phyloP scores from a whole-genome alignment of 2,888 invertebrate genomes.

The Argyresthia albistria region DNA sequence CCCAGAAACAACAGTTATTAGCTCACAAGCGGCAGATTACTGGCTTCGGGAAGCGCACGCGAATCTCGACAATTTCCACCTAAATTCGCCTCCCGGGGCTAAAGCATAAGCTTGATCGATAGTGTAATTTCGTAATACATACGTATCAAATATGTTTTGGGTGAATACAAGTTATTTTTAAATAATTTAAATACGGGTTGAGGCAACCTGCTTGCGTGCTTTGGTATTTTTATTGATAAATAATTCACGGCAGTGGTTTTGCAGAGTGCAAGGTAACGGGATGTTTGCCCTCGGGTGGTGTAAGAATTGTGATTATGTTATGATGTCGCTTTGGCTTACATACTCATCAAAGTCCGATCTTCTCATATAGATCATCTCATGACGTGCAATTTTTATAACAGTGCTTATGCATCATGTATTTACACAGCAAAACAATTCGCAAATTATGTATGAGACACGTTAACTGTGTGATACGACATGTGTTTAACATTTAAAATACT shows the following conservation, averaged over 20 bases:
- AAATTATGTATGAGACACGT: no score
- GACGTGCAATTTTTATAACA: no score
- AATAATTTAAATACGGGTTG: background rate
- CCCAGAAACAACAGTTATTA: conserved; percentile 27
- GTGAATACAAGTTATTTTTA: background rate
- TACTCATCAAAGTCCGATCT: no score
- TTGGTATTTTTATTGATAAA: no score
- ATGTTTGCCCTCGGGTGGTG: no score
- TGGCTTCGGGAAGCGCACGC: conserved; percentile 48
- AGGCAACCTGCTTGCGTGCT: no score
- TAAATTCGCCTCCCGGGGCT: conserved; percentile 61
- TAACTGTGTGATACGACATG: no score
- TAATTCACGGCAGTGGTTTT: no score
- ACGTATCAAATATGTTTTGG: conserved; percentile 31
- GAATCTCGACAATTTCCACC: conserved; percentile 56
- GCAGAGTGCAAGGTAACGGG: no score
- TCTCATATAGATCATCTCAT: no score
- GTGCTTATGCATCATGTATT: conserved; percentile 12
- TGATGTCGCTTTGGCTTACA: conserved; percentile 7
- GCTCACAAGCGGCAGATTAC: conserved; percentile 41
- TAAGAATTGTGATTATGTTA: conserved; percentile 5
- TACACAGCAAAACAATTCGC: no score
- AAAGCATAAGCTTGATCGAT: conserved; percentile 61
- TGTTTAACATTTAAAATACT: no score
- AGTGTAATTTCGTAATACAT: conserved; percentile 59